Percentiles rank a stretch among this genome's conserved stretches.
Evolutionary conservation across 2,888 invertebrate genomes (phyloP).

Genomic region (Sabellastarte sp.): DNA sequence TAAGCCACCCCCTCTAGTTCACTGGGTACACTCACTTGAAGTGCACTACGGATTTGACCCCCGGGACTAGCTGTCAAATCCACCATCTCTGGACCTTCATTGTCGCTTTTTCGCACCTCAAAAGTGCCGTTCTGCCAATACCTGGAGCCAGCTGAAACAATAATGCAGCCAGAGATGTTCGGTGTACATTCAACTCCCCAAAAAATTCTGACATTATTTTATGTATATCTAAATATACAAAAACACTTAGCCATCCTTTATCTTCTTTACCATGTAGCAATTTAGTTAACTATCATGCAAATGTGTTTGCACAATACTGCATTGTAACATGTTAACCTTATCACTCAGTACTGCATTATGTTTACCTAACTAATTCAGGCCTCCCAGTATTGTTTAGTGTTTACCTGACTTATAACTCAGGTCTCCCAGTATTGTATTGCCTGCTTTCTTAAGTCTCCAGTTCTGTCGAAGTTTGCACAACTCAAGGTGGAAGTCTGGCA

Average conservation of each 20-base stretch:
- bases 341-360: too few relatives aligned
- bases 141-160: slow-evolving; percentile 78
- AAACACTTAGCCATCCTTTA: too few relatives aligned
- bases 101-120: slow-evolving; percentile 90
- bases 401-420: slow-evolving; percentile 84
- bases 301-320: too few relatives aligned
- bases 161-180: too few relatives aligned
- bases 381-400: too few relatives aligned
- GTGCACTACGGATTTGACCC: slow-evolving; percentile 64
- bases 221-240: too few relatives aligned
- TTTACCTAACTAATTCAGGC: too few relatives aligned
- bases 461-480: slow-evolving; percentile 83
- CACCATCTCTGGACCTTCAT: not conserved
- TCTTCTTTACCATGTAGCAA: too few relatives aligned
- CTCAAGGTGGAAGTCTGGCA: slow-evolving; percentile 90
- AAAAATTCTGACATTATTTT: too few relatives aligned
- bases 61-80: not conserved
- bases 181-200: too few relatives aligned
- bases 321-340: too few relatives aligned
- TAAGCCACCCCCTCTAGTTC: slow-evolving; percentile 94
- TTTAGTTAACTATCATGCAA: too few relatives aligned
- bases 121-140: slow-evolving; percentile 91
- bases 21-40: slow-evolving; percentile 88
- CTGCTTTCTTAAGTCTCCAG: slow-evolving; percentile 95
- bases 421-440: slow-evolving; percentile 92